A percentile compares a stretch with the other conserved stretches of the same genome.
Evolutionary conservation across 2,888 invertebrate genomes (phyloP).

Genomic region (Ichneumoninae sp.): DNA sequence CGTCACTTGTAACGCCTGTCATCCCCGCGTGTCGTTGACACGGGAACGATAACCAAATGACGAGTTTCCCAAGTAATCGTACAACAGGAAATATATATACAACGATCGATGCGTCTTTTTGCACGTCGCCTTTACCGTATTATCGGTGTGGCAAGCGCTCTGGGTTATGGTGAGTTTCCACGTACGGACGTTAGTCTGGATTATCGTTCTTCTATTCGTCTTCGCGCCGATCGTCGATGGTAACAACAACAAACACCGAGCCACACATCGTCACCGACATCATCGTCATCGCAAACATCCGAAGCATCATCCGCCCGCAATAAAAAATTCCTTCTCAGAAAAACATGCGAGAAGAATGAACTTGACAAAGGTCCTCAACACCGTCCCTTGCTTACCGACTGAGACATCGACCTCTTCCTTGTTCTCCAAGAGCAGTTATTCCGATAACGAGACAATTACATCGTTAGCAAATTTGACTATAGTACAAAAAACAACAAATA

Average conservation of each 20-base stretch:
- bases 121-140: constrained; percentile 35
- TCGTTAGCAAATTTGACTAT: background rate
- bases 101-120: constrained; percentile 62
- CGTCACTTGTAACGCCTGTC: constrained; percentile 59
- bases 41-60: constrained; percentile 52
- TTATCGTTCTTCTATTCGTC: constrained; percentile 63
- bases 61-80: constrained; percentile 38
- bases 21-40: constrained; percentile 27
- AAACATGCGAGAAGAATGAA: constrained; percentile 27
- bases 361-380: background rate
- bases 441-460: background rate
- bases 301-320: background rate
- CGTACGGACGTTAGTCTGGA: constrained; percentile 58
- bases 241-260: constrained; percentile 46
- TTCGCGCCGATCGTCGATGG: constrained; percentile 44
- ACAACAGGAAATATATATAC: constrained; percentile 29
- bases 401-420: background rate
- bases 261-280: constrained; percentile 16
- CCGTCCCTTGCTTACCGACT: background rate
- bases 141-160: constrained; percentile 50
- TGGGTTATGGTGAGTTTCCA: constrained; percentile 73
- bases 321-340: constrained; percentile 10
- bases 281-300: constrained; percentile 41
- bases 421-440: background rate
- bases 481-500: background rate